Conservation (phyloP, 2,797 vertebrate genomes). For the Rhinichthys osculus region DNA sequence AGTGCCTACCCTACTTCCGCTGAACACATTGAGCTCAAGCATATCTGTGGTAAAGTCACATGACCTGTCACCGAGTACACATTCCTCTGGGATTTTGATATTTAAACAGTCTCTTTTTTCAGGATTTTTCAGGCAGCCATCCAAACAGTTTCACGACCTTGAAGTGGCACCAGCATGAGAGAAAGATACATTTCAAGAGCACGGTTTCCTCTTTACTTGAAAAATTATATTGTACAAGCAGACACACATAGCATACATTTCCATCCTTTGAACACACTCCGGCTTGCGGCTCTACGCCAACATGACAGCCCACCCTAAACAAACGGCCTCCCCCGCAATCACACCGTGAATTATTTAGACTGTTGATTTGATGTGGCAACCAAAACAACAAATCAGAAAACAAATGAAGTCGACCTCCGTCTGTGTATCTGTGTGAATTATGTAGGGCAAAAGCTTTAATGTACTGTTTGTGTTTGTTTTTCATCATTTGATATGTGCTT, state of each 20-base stretch:
- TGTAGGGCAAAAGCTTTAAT: slow-evolving; percentile 35
- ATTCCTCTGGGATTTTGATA: not conserved
- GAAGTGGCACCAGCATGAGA: not conserved
- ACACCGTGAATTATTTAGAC: slow-evolving; percentile 36
- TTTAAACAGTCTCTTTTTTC: not conserved
- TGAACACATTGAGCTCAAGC: not conserved
- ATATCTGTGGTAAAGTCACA: not conserved
- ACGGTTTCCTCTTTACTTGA: not conserved
- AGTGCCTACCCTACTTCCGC: not conserved
- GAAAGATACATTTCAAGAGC: slow-evolving; percentile 14
- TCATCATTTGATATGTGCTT: slow-evolving; percentile 5
- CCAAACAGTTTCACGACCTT: not conserved
- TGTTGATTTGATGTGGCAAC: slow-evolving; percentile 50
- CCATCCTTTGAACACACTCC: slow-evolving; percentile 33
- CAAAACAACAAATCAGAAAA: slow-evolving; percentile 51
- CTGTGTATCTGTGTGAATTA: slow-evolving; percentile 32
- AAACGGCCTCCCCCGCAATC: slow-evolving; percentile 44
- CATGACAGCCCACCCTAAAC: slow-evolving; percentile 35
- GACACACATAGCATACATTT: slow-evolving; percentile 19
- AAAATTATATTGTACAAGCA: not conserved
- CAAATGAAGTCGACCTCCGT: slow-evolving; percentile 30
- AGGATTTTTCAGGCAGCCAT: not conserved
- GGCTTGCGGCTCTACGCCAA: slow-evolving; percentile 9
- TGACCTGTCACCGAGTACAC: not conserved
- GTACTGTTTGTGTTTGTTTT: slow-evolving; percentile 29